Conservation (phyloP, 2,797 vertebrate genomes). For the Lepidocolaptes lacrymiger region DNA sequence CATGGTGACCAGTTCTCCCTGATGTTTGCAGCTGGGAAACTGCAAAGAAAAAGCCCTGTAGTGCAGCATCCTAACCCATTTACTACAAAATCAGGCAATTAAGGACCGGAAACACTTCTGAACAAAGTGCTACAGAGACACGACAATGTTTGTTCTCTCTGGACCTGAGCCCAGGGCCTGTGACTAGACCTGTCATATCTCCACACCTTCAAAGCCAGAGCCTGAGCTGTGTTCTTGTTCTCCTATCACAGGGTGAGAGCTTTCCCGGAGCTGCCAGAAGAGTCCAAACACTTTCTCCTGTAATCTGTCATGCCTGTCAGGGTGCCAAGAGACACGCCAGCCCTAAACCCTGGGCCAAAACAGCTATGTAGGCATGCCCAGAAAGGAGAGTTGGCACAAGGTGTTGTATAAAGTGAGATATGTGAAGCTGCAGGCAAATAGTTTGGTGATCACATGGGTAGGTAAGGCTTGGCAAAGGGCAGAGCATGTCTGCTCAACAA, state of each 20-base stretch:
- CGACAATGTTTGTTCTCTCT: neutral
- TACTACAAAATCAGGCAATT: neutral
- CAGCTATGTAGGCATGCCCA: conserved; percentile 10
- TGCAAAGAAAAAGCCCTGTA: neutral
- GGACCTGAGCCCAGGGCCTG: neutral
- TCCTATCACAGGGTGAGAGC: neutral
- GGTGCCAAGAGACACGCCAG: conserved; percentile 32
- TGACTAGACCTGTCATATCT: neutral
- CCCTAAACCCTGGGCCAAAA: conserved; percentile 27
- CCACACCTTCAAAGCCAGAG: neutral
- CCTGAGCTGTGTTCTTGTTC: neutral
- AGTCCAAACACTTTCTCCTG: conserved; percentile 9
- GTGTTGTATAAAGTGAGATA: neutral
- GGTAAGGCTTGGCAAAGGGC: conserved; percentile 11
- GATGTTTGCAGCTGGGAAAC: neutral
- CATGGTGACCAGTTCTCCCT: neutral
- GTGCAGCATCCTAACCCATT: neutral
- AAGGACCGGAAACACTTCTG: neutral
- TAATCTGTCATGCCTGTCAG: conserved; percentile 13
- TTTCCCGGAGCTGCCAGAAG: neutral
- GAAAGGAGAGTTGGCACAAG: conserved; percentile 43
- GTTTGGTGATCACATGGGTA: neutral
- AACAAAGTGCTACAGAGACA: neutral
- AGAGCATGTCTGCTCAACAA: neutral
- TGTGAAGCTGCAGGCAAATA: conserved; percentile 40